Conservation (phyloP, 2,113 vertebrate species). For the Bostrychus sinensis region DNA sequence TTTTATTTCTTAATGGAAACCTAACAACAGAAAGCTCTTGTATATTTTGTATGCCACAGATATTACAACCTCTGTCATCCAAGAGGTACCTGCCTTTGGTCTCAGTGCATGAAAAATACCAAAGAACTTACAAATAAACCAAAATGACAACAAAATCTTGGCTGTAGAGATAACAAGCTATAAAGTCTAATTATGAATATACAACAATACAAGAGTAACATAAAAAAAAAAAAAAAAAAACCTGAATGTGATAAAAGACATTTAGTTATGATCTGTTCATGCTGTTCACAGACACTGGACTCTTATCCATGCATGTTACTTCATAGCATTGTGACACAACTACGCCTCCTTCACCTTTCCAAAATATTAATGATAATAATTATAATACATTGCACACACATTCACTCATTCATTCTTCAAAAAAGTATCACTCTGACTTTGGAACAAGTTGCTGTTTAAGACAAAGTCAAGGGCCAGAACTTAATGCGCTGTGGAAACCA, state of each 20-base stretch:
- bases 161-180: slow-evolving; percentile 26
- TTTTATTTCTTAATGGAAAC: slow-evolving; percentile 36
- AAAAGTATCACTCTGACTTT: slow-evolving; percentile 31
- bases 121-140: slow-evolving; percentile 39
- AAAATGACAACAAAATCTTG: slow-evolving; percentile 36
- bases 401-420: slow-evolving; percentile 50
- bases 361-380: slow-evolving; percentile 63
- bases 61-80: slow-evolving; percentile 48
- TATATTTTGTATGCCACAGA: slow-evolving; percentile 46
- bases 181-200: slow-evolving; percentile 44
- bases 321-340: slow-evolving; percentile 54
- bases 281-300: slow-evolving; percentile 49
- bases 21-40: slow-evolving; percentile 36
- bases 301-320: slow-evolving; percentile 54
- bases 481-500: slow-evolving; percentile 58
- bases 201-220: slow-evolving; percentile 39
- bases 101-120: slow-evolving; percentile 65
- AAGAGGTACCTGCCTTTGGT: slow-evolving; percentile 63
- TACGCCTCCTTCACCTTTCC: slow-evolving; percentile 43
- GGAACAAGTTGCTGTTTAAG: slow-evolving; percentile 39
- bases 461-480: slow-evolving; percentile 55
- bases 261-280: slow-evolving; percentile 58
- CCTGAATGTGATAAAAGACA: slow-evolving; percentile 44
- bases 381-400: slow-evolving; percentile 46
- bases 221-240: slow-evolving; percentile 33